Percentiles rank a stretch among this genome's conserved stretches.
Conservation (phyloP, 2,113 vertebrate species). For the Cathartes aura region DNA sequence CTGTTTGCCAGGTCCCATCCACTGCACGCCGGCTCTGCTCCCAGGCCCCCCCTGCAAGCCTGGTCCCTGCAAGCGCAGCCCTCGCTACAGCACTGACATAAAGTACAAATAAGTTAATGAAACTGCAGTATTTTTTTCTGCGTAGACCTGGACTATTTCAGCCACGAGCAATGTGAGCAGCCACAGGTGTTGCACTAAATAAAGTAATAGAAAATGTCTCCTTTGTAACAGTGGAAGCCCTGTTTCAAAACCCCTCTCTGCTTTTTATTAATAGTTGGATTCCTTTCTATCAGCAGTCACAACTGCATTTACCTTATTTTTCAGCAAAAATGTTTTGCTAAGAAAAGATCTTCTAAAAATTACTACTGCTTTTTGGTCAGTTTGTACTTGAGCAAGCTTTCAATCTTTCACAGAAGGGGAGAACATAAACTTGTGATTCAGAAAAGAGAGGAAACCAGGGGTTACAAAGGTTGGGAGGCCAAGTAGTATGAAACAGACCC, state of each 20-base stretch:
- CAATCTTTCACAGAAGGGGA: slow-evolving; percentile 85
- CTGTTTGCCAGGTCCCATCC: neutral
- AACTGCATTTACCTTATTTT: slow-evolving; percentile 78
- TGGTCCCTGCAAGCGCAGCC: neutral
- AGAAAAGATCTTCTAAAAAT: slow-evolving; percentile 83
- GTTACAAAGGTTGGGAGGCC: slow-evolving; percentile 87
- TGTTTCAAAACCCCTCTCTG: slow-evolving; percentile 83
- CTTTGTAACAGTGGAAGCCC: slow-evolving; percentile 82
- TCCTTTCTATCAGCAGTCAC: slow-evolving; percentile 84
- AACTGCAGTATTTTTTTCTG: slow-evolving; percentile 67
- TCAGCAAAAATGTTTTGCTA: slow-evolving; percentile 82
- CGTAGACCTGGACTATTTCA: slow-evolving; percentile 83
- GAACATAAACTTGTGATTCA: slow-evolving; percentile 83
- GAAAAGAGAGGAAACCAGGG: slow-evolving; percentile 86
- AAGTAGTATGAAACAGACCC: slow-evolving; percentile 86
- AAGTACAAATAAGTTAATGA: slow-evolving; percentile 79
- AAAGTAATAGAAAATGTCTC: slow-evolving; percentile 85
- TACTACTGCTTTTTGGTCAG: slow-evolving; percentile 79
- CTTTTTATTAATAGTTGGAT: slow-evolving; percentile 86
- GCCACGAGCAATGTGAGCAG: slow-evolving; percentile 77
- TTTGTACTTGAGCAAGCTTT: slow-evolving; percentile 80
- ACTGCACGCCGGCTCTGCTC: neutral
- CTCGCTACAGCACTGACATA: neutral
- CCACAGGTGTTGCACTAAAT: slow-evolving; percentile 86
- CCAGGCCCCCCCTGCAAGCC: neutral